Conservation (phyloP, 2,113 vertebrate genomes). For the Reinhardtius hippoglossoides region DNA sequence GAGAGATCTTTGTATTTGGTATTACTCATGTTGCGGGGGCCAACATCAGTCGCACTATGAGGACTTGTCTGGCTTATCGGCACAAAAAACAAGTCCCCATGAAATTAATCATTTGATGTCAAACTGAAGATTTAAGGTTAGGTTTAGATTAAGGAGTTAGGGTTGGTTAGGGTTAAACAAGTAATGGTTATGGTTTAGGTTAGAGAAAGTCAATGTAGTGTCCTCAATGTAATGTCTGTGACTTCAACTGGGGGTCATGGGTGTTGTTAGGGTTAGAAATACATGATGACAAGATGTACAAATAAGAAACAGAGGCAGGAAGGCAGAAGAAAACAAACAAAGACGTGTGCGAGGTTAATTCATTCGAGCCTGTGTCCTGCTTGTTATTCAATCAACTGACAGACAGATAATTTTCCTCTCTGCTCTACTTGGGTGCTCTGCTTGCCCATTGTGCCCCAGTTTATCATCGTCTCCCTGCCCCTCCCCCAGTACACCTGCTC, state of each 20-base stretch:
- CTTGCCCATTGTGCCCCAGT: slow-evolving; percentile 48
- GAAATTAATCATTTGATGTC: not conserved
- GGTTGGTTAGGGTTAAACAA: not conserved
- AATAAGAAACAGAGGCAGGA: not conserved
- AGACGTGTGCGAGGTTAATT: not conserved
- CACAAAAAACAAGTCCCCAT: not conserved
- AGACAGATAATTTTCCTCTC: slow-evolving; percentile 46
- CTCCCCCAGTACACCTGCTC: slow-evolving; percentile 62
- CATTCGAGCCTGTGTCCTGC: slow-evolving; percentile 3
- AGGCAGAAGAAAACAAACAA: not conserved
- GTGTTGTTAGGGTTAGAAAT: not conserved
- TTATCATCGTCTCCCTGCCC: slow-evolving; percentile 40
- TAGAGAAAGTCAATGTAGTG: not conserved
- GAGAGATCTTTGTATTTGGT: not conserved
- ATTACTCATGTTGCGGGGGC: not conserved
- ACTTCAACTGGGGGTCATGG: not conserved
- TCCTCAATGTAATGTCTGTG: not conserved
- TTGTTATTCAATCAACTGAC: slow-evolving; percentile 36
- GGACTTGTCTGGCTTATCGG: not conserved
- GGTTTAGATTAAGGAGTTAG: not conserved
- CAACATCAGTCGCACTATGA: not conserved
- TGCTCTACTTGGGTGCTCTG: slow-evolving; percentile 48
- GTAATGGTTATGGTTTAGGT: not conserved
- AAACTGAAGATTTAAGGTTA: not conserved
- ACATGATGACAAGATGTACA: not conserved